phyloP scores from a whole-genome alignment of 2,888 invertebrate species.

The Hartigia nigra region DNA sequence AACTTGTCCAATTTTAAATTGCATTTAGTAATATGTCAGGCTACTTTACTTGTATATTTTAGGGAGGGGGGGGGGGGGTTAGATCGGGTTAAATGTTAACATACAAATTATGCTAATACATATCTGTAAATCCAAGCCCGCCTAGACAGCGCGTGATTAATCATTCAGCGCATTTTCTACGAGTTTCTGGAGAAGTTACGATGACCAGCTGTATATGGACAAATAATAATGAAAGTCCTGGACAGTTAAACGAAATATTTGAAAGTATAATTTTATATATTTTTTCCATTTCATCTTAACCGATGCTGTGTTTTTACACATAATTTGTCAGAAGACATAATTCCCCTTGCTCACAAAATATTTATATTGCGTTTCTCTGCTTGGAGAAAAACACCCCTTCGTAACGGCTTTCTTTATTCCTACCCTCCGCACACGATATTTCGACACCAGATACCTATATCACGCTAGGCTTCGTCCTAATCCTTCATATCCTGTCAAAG shows the following conservation, averaged over 20 bases:
- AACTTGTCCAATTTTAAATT: slow-evolving; percentile 41
- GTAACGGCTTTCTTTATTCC: too few relatives aligned
- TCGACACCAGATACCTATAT: neutral
- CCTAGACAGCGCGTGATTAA: slow-evolving; percentile 36
- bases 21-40: slow-evolving; percentile 21
- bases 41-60: neutral
- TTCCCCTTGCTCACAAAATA: slow-evolving; percentile 27
- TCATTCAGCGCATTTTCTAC: slow-evolving; percentile 38
- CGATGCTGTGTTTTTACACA: slow-evolving; percentile 32
- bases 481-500: neutral
- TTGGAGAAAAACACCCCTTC: too few relatives aligned
- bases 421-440: neutral
- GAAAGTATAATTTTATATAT: slow-evolving; percentile 37
- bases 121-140: neutral
- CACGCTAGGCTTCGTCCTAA: neutral
- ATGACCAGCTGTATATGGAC: neutral
- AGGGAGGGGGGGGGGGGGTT: neutral
- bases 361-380: neutral
- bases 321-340: slow-evolving; percentile 35
- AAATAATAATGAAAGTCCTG: neutral
- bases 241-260: slow-evolving; percentile 20
- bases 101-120: slow-evolving; percentile 56
- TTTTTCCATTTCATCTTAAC: slow-evolving; percentile 3
- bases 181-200: slow-evolving; percentile 1
- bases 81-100: slow-evolving; percentile 41